Percentiles rank a stretch among this genome's conserved stretches.
Conservation (phyloP, 1,140 invertebrate species). For the Euura saliciscinereae region DNA sequence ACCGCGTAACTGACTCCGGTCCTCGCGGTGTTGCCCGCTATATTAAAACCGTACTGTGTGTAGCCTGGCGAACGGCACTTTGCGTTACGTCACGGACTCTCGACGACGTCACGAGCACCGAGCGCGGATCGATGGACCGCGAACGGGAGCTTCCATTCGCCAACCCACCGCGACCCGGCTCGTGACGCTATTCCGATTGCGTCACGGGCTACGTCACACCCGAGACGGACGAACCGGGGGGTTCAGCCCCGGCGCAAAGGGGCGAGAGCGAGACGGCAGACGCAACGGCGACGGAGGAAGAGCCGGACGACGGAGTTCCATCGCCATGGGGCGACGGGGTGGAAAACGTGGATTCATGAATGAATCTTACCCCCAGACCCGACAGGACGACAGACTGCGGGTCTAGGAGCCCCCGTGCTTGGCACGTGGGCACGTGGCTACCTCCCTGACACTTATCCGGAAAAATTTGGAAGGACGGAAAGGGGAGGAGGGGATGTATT, state of each 20-base stretch:
- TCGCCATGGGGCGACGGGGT: too few species aligned
- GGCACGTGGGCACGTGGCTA: too few species aligned
- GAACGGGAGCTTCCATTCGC: constrained; percentile 41
- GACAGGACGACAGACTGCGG: too few species aligned
- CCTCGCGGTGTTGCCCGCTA: constrained; percentile 53
- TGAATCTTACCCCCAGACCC: too few species aligned
- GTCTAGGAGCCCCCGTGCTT: too few species aligned
- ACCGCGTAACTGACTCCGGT: constrained; percentile 58
- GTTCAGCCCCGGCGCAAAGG: constrained; percentile 22
- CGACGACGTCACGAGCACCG: constrained; percentile 38
- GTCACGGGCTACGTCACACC: constrained; percentile 38
- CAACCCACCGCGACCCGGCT: constrained; percentile 19
- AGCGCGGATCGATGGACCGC: constrained; percentile 47
- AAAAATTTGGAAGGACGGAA: too few species aligned
- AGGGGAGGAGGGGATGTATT: too few species aligned
- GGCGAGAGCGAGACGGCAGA: neutral
- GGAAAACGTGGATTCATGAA: too few species aligned
- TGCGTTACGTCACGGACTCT: constrained; percentile 36
- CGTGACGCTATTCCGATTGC: constrained; percentile 47
- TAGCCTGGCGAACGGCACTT: constrained; percentile 40
- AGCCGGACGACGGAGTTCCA: too few species aligned
- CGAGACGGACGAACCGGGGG: neutral
- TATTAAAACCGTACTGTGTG: constrained; percentile 60
- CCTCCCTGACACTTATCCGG: too few species aligned
- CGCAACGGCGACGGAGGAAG: neutral